Conservation (phyloP, 1,140 invertebrate species). For the Globodera ellingtonae region DNA sequence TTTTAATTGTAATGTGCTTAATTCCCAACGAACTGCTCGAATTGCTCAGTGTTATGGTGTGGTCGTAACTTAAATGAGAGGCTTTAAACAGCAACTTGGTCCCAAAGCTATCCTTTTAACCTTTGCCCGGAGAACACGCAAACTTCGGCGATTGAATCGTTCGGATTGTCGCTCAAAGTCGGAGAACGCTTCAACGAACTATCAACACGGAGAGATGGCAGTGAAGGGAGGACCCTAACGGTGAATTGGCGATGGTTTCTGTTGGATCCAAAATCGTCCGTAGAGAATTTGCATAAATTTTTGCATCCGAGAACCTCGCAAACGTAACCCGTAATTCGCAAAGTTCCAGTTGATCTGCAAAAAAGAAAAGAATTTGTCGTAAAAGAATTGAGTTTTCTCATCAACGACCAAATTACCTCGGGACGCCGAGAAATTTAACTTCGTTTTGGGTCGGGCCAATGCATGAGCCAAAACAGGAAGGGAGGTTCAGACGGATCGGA, state of each 20-base stretch:
- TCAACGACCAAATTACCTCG: slow-evolving; percentile 35
- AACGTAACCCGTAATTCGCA: slow-evolving; percentile 57
- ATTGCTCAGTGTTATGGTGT: slow-evolving; percentile 54
- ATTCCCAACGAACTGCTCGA: slow-evolving; percentile 48
- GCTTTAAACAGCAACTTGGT: background rate
- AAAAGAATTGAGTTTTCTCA: background rate
- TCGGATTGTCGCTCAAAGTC: slow-evolving; percentile 46
- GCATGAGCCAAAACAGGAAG: slow-evolving; percentile 36
- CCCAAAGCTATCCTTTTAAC: slow-evolving; percentile 23
- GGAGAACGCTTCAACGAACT: slow-evolving; percentile 49
- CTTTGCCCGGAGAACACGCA: slow-evolving; percentile 62
- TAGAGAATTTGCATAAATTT: slow-evolving; percentile 54
- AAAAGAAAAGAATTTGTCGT: background rate
- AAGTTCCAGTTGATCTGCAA: slow-evolving; percentile 51
- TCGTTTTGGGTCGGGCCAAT: slow-evolving; percentile 16
- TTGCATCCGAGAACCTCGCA: slow-evolving; percentile 60
- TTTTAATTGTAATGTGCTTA: slow-evolving; percentile 47
- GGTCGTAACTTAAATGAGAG: slow-evolving; percentile 47
- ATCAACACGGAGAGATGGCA: slow-evolving; percentile 55
- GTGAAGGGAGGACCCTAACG: slow-evolving; percentile 53
- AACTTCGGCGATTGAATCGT: slow-evolving; percentile 52
- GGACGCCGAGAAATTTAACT: slow-evolving; percentile 56
- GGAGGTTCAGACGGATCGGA: slow-evolving; percentile 55
- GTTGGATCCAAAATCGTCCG: background rate
- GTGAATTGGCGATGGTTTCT: slow-evolving; percentile 33